Evolutionary conservation across 2,888 invertebrate genomes (phyloP), one percentile per base, ranked within the genome.

Genomic region (Sussaba pulchella): DNA sequence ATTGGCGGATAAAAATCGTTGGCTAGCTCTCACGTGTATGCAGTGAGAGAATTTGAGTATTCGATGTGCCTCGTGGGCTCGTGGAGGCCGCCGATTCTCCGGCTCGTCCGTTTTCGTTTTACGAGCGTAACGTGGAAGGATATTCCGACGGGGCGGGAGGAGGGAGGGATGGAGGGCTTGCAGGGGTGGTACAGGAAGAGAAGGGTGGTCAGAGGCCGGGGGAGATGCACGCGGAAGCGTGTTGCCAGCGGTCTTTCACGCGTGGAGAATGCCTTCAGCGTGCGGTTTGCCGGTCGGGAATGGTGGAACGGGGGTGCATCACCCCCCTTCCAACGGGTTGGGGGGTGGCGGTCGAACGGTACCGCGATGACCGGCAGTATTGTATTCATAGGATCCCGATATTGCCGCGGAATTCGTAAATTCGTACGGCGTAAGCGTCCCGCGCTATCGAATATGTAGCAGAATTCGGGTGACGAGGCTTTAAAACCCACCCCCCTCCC

Each of bases 341-440:
- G 43, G 52, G 36, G 47, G 6, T 52, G 69, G 78, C 54, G 69
- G 61, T n/a, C 41, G 41, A 26, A 71, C 61, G 66, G 59, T 47
- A 59, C 45, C 54, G 52, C 73, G 77, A 82, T 74, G 82, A 82
- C 77, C 77, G 82, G 73, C 80, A 70, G 80, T 66, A 82, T 82
- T 82, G 82, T 81, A 82, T 81, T 82, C 81, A 71, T 72, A 70
- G 61, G 70, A 67, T 63, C 54, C 77, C 72, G 81, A 81, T 82
- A 82, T 82, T 81, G 74, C 77, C 69, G 71, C 47, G 81, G 77
- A 82, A 82, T 82, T 82, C 76, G 82, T 74, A 81, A 82, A 82
- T 78, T 81, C 67, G 31, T 70, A 77, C 64, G 69, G 75, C 59
- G 71, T 75, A 76, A 81, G 70, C 74, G 77, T 41, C 45, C 36